Base-by-base conservation (phyloP, 1,140 invertebrate species). In the Drosophila miranda region DNA sequence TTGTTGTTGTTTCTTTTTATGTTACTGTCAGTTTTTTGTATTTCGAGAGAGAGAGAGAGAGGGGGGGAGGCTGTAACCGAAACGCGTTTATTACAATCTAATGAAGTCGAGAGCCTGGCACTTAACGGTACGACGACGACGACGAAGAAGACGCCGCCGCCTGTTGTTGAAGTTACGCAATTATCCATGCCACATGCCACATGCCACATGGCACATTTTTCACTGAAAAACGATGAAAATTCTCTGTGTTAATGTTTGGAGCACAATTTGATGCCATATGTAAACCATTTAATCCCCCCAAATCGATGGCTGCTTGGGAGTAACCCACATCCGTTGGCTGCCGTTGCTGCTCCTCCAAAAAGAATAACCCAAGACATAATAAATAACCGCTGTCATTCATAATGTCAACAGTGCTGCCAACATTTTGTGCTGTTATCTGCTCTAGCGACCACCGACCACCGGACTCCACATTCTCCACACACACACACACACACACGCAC, bases 381-480 rank as follows among this genome's bases (percentile, higher is more conserved):
- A 87, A 87, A 87, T 87, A 87, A 87, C 82, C 83, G 82, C 78
- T 87, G 82, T 87, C 82, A 87, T 87, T 87, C 82, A 87, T 87
- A 87, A 87, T 87, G 82, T 87, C 82, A 87, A 87, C 82, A 87
- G 83, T 82, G 82, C 81, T 87, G 82, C 82, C 82, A 87, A 87
- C 82, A 82, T 87, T 86, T 87, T 86, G 80, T 87, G 82, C 82
- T 86, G 78, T 87, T 87, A 87, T 87, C 82, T 87, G 71, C n/a
- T 87, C 82, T 82, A 80, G 80, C 82, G 78, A 87, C 82, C 78
- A 68, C 42, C 64, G 64, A 68, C 64, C 50, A 68, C 64, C 67
- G 68, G 62, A 68, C 34, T 68, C 64, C 64, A 73, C 82, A 87
- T 87, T 81, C 68, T 81, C 67, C 60, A 59, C 68, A 67, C 63